A percentile compares a stretch with the other conserved stretches of the same genome.
phyloP scores from a whole-genome alignment of 2,888 invertebrate genomes.

The Diarsia dahlii region DNA sequence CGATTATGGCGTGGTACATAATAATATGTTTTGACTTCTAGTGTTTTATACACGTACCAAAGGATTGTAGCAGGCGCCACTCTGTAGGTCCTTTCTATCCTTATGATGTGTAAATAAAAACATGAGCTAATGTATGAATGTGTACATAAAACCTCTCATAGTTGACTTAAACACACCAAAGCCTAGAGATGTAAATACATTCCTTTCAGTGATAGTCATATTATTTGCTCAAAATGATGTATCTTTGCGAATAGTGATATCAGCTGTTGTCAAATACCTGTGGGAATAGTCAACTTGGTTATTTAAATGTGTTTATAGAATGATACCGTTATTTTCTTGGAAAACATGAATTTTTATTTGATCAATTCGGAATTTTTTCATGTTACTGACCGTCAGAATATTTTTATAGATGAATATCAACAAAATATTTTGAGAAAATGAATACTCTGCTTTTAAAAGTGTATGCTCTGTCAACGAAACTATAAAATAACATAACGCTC shows the following conservation, averaged over 20 bases:
- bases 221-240: background rate
- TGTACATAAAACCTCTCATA: background rate
- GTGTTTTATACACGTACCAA: background rate
- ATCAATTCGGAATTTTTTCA: background rate
- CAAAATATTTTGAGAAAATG: background rate
- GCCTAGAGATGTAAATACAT: background rate
- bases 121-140: no score
- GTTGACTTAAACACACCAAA: background rate
- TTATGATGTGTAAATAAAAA: background rate
- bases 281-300: conserved; percentile 28
- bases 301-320: conserved; percentile 10
- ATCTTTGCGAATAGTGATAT: background rate
- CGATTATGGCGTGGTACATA: no score
- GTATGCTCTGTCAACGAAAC: background rate
- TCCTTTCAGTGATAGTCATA: background rate
- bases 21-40: background rate
- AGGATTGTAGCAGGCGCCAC: background rate
- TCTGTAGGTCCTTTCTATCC: background rate
- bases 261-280: conserved; percentile 14
- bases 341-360: background rate
- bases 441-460: background rate
- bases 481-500: background rate
- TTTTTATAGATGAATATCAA: background rate
- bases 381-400: background rate
- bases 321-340: conserved; percentile 14